These are phyloP conservation scores for Thunnus albacares DNA, from an alignment of 2,797 vertebrate genomes.

Conservation along the genomic window DNA sequence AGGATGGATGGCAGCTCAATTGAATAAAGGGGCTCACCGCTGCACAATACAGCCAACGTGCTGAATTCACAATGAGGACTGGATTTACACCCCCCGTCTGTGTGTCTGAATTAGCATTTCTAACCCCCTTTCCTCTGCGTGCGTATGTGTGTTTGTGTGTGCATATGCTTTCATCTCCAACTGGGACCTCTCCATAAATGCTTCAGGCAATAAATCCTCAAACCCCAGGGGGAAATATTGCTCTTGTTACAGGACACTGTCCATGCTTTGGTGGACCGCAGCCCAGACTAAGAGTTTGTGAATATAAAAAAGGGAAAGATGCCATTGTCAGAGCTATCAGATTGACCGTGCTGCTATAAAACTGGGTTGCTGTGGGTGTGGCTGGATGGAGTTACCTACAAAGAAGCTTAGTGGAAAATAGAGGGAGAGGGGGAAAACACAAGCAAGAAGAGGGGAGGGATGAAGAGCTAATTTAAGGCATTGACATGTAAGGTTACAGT, in stretches of 20 bases:
- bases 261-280: slow-evolving; percentile 64
- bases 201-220: slow-evolving; percentile 76
- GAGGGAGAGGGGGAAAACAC: not conserved
- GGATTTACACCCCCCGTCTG: slow-evolving; percentile 76
- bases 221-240: slow-evolving; percentile 60
- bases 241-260: slow-evolving; percentile 68
- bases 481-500: slow-evolving; percentile 50
- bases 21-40: slow-evolving; percentile 81
- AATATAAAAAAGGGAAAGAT: slow-evolving; percentile 20
- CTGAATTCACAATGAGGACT: slow-evolving; percentile 82
- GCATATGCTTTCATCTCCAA: slow-evolving; percentile 66
- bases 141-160: slow-evolving; percentile 60
- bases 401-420: slow-evolving; percentile 21
- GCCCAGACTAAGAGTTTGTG: slow-evolving; percentile 51
- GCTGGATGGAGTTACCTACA: slow-evolving; percentile 47
- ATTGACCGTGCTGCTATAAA: slow-evolving; percentile 45
- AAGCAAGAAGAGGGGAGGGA: slow-evolving; percentile 1
- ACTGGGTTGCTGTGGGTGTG: slow-evolving; percentile 49
- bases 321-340: slow-evolving; percentile 27
- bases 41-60: slow-evolving; percentile 77
- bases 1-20: slow-evolving; percentile 80
- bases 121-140: slow-evolving; percentile 52
- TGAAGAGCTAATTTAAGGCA: slow-evolving; percentile 42
- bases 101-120: slow-evolving; percentile 82
- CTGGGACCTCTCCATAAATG: slow-evolving; percentile 76